phyloP scores from a whole-genome alignment of 2,113 vertebrate genomes.

The Syngnathoides biaculeatus region DNA sequence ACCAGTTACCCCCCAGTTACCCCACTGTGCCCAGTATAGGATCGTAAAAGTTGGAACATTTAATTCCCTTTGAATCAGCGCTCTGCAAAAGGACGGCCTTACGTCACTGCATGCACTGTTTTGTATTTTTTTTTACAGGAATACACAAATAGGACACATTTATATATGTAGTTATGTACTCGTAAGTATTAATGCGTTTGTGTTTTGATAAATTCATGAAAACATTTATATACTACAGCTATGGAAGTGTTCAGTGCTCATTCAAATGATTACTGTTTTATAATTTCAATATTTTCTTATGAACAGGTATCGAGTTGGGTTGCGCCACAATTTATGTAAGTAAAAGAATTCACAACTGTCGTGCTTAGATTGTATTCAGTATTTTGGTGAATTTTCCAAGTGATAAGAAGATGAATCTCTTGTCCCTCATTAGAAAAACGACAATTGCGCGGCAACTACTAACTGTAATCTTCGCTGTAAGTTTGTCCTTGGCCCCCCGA shows the following conservation, averaged over 20 bases:
- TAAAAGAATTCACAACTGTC: background rate
- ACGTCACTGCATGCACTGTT: too few relatives aligned
- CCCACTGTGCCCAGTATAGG: too few relatives aligned
- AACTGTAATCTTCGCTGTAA: background rate
- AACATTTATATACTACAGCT: too few relatives aligned
- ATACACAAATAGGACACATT: too few relatives aligned
- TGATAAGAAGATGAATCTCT: background rate
- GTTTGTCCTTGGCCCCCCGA: background rate
- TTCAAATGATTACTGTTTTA: background rate
- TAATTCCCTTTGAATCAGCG: too few relatives aligned
- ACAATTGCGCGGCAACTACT: rapidly evolving
- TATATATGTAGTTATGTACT: too few relatives aligned
- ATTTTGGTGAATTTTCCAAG: background rate
- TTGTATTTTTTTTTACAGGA: too few relatives aligned
- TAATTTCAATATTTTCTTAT: conserved; percentile 9
- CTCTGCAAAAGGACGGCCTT: too few relatives aligned
- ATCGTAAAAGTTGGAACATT: too few relatives aligned
- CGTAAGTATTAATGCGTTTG: too few relatives aligned
- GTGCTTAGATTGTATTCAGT: background rate
- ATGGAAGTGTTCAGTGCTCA: background rate
- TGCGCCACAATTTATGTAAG: conserved; percentile 10
- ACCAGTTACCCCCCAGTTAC: too few relatives aligned
- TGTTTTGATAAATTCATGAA: too few relatives aligned
- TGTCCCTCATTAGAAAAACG: conserved; percentile 3
- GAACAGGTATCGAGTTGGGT: conserved; percentile 8